phyloP scores from a whole-genome alignment of 2,888 invertebrate genomes.

The Erannis defoliaria region DNA sequence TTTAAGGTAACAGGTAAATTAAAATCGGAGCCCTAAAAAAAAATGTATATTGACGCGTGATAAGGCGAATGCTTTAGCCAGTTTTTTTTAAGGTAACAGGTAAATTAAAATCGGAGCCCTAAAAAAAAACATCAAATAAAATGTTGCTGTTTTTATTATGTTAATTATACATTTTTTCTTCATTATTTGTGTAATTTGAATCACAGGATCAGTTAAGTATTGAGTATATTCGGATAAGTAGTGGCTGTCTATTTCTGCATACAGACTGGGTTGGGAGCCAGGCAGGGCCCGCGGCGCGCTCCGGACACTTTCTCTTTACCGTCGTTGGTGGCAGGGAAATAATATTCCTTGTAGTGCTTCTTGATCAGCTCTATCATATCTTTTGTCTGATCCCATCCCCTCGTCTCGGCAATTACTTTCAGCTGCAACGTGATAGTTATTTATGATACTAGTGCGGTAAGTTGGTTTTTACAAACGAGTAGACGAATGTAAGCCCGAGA shows the following conservation, averaged over 20 bases:
- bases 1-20: no score
- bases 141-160: conserved; percentile 6
- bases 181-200: background rate
- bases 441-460: no score
- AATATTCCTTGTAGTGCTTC: conserved; percentile 88
- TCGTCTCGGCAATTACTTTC: conserved; percentile 95
- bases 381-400: conserved; percentile 92
- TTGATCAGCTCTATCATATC: conserved; percentile 72
- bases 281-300: conserved; percentile 72
- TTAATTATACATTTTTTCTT: background rate
- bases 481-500: no score
- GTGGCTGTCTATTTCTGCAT: conserved; percentile 69
- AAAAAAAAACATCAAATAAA: background rate
- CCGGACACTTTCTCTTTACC: conserved; percentile 55
- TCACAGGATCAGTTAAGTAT: background rate
- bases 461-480: no score
- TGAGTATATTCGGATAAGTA: background rate
- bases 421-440: conserved; percentile 89
- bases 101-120: no score
- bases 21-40: no score
- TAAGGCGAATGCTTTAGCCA: no score
- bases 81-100: no score
- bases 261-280: conserved; percentile 78
- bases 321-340: conserved; percentile 68
- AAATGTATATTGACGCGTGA: no score